A percentile compares a stretch with the other conserved stretches of the same genome.
Evolutionary conservation across 1,140 invertebrate species (phyloP).

Genomic region (Tenebrio molitor): DNA sequence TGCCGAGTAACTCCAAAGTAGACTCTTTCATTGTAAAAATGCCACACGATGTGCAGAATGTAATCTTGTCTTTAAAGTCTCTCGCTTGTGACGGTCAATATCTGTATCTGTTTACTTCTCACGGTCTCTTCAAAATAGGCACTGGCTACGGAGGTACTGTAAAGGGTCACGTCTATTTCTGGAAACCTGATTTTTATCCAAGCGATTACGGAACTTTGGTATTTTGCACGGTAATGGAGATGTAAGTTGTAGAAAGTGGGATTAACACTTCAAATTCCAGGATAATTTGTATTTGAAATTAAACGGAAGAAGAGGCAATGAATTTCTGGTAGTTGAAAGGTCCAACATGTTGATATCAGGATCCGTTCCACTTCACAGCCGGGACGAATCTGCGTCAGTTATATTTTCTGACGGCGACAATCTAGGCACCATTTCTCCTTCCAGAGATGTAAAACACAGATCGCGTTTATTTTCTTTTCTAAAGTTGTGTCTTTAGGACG

Average conservation of each 20-base stretch:
- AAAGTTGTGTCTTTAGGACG: slow-evolving; percentile 74
- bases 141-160: slow-evolving; percentile 93
- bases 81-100: slow-evolving; percentile 91
- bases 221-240: slow-evolving; percentile 79
- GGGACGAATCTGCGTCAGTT: slow-evolving; percentile 75
- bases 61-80: slow-evolving; percentile 69
- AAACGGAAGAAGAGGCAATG: slow-evolving; percentile 72
- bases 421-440: slow-evolving; percentile 83
- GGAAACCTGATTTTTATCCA: slow-evolving; percentile 85
- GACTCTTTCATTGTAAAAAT: slow-evolving; percentile 76
- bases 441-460: slow-evolving; percentile 82
- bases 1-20: slow-evolving; percentile 83
- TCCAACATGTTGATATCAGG: slow-evolving; percentile 72
- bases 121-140: slow-evolving; percentile 90
- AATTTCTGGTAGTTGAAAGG: slow-evolving; percentile 75
- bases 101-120: slow-evolving; percentile 85
- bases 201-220: slow-evolving; percentile 87
- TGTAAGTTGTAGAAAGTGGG: too few species aligned
- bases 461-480: slow-evolving; percentile 38
- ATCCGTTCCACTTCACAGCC: slow-evolving; percentile 75
- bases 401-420: slow-evolving; percentile 90
- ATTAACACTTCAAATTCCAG: slow-evolving; percentile 61
- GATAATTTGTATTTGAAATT: slow-evolving; percentile 71
- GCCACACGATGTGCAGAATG: slow-evolving; percentile 66
- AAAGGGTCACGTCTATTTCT: slow-evolving; percentile 86